Evolutionary conservation across 2,797 vertebrate species (phyloP).

Genomic region (Smutsia gigantea): DNA sequence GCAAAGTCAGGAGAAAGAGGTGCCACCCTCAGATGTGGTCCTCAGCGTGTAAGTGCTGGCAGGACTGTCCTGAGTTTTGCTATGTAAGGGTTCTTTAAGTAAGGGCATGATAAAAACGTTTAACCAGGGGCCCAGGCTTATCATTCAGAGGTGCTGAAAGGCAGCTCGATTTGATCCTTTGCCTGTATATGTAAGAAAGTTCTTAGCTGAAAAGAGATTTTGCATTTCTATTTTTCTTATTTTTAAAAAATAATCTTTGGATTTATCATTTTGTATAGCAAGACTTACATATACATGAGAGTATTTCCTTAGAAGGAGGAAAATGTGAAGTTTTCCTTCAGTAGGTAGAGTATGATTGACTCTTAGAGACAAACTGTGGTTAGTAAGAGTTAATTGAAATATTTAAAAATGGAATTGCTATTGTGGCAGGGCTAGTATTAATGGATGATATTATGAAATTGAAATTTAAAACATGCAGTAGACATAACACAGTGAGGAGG

Average conservation of each 20-base stretch:
- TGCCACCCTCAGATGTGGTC: conserved; percentile 20
- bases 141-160: conserved; percentile 85
- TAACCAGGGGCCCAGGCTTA: conserved; percentile 83
- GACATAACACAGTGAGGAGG: background rate
- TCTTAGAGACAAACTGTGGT: background rate
- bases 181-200: conserved; percentile 51
- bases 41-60: conserved; percentile 72
- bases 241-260: conserved; percentile 8
- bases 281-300: background rate
- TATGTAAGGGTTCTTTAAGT: conserved; percentile 66
- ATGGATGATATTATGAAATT: conserved; percentile 7
- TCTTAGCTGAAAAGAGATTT: conserved; percentile 51
- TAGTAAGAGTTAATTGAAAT: conserved; percentile 14
- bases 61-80: conserved; percentile 62
- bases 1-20: conserved; percentile 16
- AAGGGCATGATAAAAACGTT: conserved; percentile 84
- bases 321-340: conserved; percentile 29
- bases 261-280: conserved; percentile 35
- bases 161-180: conserved; percentile 75
- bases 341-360: background rate
- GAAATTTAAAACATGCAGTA: conserved; percentile 15
- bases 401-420: background rate
- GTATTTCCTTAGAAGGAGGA: conserved; percentile 54
- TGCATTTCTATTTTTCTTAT: background rate
- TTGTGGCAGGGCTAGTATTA: background rate